Percentiles rank a stretch among this genome's conserved stretches.
phyloP scores from a whole-genome alignment of 2,888 invertebrate genomes.

The Apamea epomidion region DNA sequence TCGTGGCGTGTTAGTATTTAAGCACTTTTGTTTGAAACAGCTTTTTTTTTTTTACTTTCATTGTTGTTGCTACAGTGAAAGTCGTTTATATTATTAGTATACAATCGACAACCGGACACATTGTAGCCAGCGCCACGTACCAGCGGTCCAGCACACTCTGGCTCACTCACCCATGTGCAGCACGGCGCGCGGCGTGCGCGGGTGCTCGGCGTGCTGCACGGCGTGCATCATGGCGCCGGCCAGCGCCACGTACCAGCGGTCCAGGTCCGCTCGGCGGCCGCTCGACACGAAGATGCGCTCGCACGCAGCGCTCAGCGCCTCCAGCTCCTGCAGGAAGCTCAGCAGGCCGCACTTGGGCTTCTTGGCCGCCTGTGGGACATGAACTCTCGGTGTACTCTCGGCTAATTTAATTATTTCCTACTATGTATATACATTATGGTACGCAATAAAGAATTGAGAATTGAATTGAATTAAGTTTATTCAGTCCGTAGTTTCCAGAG shows the following conservation, averaged over 20 bases:
- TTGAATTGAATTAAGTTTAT: too few species aligned
- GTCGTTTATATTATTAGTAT: too few species aligned
- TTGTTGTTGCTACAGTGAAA: too few species aligned
- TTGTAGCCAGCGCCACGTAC: conserved; percentile 92
- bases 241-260: conserved; percentile 96
- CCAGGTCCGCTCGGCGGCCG: conserved; percentile 92
- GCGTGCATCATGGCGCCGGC: conserved; percentile 96
- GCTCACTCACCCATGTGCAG: conserved; percentile 67
- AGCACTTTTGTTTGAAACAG: too few species aligned
- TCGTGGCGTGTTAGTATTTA: too few species aligned
- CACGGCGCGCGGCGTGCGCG: conserved; percentile 94
- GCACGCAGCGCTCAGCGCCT: conserved; percentile 93
- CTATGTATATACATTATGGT: too few species aligned
- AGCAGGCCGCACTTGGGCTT: conserved; percentile 96
- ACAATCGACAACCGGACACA: too few species aligned
- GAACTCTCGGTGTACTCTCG: too few species aligned
- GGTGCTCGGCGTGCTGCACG: conserved; percentile 74
- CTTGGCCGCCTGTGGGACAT: conserved; percentile 88
- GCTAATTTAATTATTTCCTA: too few species aligned
- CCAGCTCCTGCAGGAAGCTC: conserved; percentile 97
- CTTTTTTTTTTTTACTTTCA: too few species aligned
- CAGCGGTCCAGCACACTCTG: neutral
- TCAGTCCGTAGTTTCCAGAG: neutral
- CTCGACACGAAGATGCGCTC: conserved; percentile 95
- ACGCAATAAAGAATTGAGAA: too few species aligned